Conservation (phyloP, 35 echinoderm and acorn worm genomes). For the Chiridota heheva region DNA sequence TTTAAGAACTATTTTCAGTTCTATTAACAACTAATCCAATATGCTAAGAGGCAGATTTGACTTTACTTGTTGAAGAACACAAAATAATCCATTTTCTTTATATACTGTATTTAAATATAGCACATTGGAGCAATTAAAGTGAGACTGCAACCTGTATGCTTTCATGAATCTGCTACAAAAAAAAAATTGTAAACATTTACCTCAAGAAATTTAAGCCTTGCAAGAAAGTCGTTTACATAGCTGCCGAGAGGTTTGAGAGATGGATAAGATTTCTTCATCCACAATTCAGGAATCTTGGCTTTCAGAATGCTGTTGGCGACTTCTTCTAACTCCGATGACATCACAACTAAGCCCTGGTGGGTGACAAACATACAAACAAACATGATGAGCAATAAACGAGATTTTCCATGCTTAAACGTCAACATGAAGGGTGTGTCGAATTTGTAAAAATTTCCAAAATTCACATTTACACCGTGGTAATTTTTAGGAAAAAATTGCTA, state of each 20-base stretch:
- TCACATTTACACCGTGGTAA: too few species aligned
- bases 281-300: slow-evolving; percentile 91
- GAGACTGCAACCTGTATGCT: too few species aligned
- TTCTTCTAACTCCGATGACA: slow-evolving; percentile 97
- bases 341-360: slow-evolving; percentile 90
- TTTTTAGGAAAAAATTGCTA: too few species aligned
- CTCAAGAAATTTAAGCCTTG: slow-evolving; percentile 95
- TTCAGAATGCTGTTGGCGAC: slow-evolving; percentile 97
- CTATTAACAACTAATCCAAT: too few species aligned
- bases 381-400: background rate
- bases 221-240: slow-evolving; percentile 96
- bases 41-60: too few species aligned
- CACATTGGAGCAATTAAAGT: too few species aligned
- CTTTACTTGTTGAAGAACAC: too few species aligned
- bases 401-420: background rate
- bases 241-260: slow-evolving; percentile 99
- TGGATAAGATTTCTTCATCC: slow-evolving; percentile 99
- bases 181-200: too few species aligned
- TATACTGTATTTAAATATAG: too few species aligned
- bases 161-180: too few species aligned
- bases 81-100: too few species aligned
- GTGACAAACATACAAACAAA: slow-evolving; percentile 27
- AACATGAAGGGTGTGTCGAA: background rate
- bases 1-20: too few species aligned
- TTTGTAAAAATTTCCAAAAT: background rate